Percentiles rank a stretch among this genome's conserved stretches.
phyloP scores from a whole-genome alignment of 2,888 invertebrate species.

The Selenia dentaria region DNA sequence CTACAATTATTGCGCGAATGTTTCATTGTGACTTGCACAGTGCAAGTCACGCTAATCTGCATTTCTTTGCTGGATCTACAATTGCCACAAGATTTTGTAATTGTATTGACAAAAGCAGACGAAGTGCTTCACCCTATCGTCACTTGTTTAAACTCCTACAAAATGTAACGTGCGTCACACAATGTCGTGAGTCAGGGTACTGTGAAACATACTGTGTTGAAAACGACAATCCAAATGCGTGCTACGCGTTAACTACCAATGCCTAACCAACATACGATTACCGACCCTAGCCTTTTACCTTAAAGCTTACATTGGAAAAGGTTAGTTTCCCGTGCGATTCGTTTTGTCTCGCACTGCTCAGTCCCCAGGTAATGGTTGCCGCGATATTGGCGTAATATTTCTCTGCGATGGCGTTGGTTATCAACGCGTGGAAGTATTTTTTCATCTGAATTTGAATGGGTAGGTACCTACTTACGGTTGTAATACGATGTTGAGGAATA shows the following conservation, averaged over 20 bases:
- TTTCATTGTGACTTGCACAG: no score
- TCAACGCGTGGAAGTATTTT: conserved; percentile 63
- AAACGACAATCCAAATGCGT: conserved; percentile 68
- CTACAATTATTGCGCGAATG: no score
- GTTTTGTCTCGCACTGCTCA: conserved; percentile 62
- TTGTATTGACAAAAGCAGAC: no score
- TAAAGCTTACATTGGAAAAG: conserved; percentile 33
- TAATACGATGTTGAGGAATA: conserved; percentile 18
- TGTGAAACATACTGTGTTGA: conserved; percentile 34
- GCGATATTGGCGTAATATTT: conserved; percentile 72
- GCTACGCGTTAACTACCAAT: conserved; percentile 69
- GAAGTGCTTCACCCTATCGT: no score
- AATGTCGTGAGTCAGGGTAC: conserved; percentile 15
- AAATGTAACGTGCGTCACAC: no score
- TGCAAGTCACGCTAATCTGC: no score
- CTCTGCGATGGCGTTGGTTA: conserved; percentile 67
- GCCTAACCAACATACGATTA: conserved; percentile 42
- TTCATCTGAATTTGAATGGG: conserved; percentile 36
- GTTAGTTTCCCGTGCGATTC: conserved; percentile 54
- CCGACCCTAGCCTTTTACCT: conserved; percentile 38
- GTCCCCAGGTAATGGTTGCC: conserved; percentile 62
- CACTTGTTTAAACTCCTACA: no score
- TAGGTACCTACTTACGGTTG: conserved; percentile 19
- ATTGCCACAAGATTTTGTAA: no score
- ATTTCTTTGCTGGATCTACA: no score